Evolutionary conservation across 2,797 vertebrate genomes (phyloP), one percentile per base, ranked within the genome.

Genomic region (Potorous gilbertii): DNA sequence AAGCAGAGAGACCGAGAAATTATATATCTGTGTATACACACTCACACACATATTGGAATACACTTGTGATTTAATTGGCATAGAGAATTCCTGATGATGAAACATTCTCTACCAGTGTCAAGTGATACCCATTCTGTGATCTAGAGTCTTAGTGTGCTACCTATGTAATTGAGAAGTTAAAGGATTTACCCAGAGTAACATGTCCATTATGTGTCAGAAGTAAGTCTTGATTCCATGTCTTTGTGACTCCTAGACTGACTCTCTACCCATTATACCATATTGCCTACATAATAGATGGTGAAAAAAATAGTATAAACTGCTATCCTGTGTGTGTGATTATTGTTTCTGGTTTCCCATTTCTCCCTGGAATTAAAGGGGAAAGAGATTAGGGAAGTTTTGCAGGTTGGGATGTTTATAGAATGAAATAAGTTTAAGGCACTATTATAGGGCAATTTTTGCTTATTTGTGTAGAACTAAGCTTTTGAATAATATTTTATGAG

Each of bases 401-500:
- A 89, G 57, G n/a, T 13, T 59, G 91, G 96, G 91, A 81, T 55
- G 0, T 74, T 92, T 91, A 93, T 27, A 91, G 57, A 94, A 95
- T 18, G 40, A 96, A 95, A 95, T 59, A 90, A 18, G 54, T 55
- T 74, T 13, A 95, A 91, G 97, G 56, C 91, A 93, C 46, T 87
- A 5, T 87, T 55, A 87, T 11, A 50, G 50, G 10, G 8, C 14
- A 46, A 27, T 87, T 31, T n/a, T 66, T 66, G 93, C 94, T 56
- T 34, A 94, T 55, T 91, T 96, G 13, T 27, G 95, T 16, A 93
- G 91, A 94, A 81, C 93, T 50, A 92, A 3, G 2, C 92, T 81
- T 96, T 94, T n/a, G 95, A 97, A 94, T 94, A 94, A 91, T 10
- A 91, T 95, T 94, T 87, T 50, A 91, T 74, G 40, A 91, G 66